Conservation (phyloP, 1,140 invertebrate genomes). For the Yoshiicerus persimilis region DNA sequence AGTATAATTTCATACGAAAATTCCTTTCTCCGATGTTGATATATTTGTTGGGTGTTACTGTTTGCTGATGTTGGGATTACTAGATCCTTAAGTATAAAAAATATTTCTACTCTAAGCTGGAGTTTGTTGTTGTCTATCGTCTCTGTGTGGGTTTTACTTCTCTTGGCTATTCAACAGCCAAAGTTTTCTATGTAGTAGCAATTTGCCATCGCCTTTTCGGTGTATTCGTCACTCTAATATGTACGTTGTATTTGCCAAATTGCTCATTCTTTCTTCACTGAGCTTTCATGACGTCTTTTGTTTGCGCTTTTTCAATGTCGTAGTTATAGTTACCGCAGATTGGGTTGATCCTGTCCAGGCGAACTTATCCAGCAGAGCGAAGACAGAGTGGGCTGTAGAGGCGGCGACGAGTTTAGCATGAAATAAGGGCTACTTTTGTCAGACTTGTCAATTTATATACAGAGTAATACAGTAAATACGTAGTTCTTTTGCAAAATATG, state of each 20-base stretch:
- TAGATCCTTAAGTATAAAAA: neutral
- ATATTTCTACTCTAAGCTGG: neutral
- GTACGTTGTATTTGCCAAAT: neutral
- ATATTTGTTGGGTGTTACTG: neutral
- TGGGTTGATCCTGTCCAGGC: neutral
- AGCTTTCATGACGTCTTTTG: neutral
- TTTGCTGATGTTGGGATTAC: neutral
- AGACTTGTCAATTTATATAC: neutral
- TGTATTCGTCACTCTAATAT: neutral
- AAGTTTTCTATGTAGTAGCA: neutral
- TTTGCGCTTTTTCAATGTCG: neutral
- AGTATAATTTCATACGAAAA: no score
- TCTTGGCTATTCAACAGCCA: neutral
- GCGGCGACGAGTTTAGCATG: neutral
- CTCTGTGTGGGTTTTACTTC: neutral
- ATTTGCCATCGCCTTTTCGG: neutral
- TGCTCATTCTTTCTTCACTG: neutral
- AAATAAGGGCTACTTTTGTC: no score
- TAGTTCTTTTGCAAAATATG: neutral
- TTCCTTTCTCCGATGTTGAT: neutral
- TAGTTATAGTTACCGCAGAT: neutral
- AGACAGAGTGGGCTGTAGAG: neutral
- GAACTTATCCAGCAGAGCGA: neutral
- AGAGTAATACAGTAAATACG: neutral
- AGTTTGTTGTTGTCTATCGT: neutral